Evolutionary conservation across 2,797 vertebrate genomes (phyloP).

Genomic region (Micropoecilia bifurca): DNA sequence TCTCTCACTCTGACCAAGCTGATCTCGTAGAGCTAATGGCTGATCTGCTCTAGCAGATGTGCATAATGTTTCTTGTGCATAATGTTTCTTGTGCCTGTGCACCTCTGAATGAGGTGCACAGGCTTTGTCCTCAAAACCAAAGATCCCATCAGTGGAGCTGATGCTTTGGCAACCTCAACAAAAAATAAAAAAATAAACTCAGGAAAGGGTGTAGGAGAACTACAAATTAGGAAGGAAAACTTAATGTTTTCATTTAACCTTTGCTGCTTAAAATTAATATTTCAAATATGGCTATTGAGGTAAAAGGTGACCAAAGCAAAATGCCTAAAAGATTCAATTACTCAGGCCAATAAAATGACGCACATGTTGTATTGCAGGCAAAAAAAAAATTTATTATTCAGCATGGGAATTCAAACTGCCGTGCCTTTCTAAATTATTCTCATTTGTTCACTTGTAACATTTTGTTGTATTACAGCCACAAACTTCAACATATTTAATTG

Average conservation of each 20-base stretch:
- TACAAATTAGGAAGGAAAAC: neutral
- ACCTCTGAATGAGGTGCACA: slow-evolving; percentile 23
- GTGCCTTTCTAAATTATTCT: neutral
- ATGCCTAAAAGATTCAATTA: neutral
- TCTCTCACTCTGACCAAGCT: slow-evolving; percentile 10
- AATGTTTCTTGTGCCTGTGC: no score
- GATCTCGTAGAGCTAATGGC: slow-evolving; percentile 42
- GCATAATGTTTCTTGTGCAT: no score
- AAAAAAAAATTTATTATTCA: neutral
- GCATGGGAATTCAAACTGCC: neutral
- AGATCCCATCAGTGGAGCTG: neutral
- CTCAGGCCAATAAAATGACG: neutral
- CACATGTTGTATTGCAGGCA: neutral
- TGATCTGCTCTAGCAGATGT: slow-evolving; percentile 48
- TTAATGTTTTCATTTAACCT: neutral
- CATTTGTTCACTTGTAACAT: neutral
- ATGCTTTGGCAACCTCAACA: neutral
- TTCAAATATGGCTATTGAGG: neutral
- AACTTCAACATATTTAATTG: neutral
- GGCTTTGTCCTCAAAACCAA: neutral
- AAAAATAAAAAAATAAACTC: neutral
- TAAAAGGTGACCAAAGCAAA: neutral
- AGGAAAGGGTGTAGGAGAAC: no score
- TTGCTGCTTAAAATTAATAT: neutral
- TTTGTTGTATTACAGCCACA: neutral